Percentiles rank a stretch among this genome's conserved stretches.
These are phyloP conservation scores for Athene cunicularia DNA, from an alignment of 2,113 vertebrate genomes.

Conservation along the genomic window DNA sequence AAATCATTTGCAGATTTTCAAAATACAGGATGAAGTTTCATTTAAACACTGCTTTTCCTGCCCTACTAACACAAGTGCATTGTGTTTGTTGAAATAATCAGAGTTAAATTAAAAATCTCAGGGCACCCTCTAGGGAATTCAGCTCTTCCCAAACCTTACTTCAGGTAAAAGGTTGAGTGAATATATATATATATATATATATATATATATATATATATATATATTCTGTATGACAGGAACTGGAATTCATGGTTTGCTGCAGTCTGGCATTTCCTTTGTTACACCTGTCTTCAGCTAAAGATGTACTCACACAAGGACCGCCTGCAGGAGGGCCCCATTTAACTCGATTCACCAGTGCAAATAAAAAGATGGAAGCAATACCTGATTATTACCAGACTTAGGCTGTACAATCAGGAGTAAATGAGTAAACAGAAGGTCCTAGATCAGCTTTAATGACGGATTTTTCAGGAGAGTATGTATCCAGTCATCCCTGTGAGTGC, in stretches of 20 bases:
- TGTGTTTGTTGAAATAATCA: not conserved
- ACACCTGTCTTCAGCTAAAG: not conserved
- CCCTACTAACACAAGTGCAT: not conserved
- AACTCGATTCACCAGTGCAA: not conserved
- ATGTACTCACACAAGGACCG: not conserved
- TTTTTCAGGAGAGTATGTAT: not conserved
- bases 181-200: not conserved
- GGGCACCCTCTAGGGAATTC: not conserved
- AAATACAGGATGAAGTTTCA: not conserved
- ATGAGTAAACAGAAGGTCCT: not conserved
- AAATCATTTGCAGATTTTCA: not conserved
- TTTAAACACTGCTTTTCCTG: not conserved
- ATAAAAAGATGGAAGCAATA: not conserved
- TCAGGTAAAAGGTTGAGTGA: not conserved
- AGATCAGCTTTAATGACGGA: not conserved
- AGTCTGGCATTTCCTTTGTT: not conserved
- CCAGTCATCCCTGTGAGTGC: not conserved
- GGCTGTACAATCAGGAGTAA: not conserved
- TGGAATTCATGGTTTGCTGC: not conserved
- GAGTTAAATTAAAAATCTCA: not conserved
- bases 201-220: not conserved
- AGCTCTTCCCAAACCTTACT: not conserved
- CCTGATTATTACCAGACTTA: not conserved
- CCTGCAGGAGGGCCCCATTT: not conserved
- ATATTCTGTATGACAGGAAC: not conserved